Base-by-base conservation (phyloP, 2,113 vertebrate species). In the Lathamus discolor region DNA sequence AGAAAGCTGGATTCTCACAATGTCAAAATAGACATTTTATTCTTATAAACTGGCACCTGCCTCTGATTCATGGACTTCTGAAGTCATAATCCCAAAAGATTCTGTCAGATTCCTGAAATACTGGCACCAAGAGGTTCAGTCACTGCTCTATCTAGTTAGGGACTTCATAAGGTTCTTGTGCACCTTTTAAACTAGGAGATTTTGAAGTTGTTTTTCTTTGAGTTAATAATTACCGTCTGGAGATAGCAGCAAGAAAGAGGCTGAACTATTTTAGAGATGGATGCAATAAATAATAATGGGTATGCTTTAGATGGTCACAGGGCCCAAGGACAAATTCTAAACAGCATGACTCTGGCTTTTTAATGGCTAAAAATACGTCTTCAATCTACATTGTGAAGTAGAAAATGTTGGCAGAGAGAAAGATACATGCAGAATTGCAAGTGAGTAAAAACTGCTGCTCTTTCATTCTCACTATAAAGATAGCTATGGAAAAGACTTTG, bases 271-370 rank as follows among this genome's bases (percentile, higher is more conserved):
- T 88, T 44, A 51, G 27, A 93, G 77, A 64, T 44, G 29, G 5
- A 8, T 61, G 39, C 76, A 93, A 52, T 81, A 94, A 88, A 90
- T 75, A 92, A 80, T 57, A 73, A 69, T 57, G 29, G 35, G 5
- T 67, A 17, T 48, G 29, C 10, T 88, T 88, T 49, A 78, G 29
- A 44, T 67, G 25, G 20, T 78, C 88, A 78, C 18, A 16, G 83
- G 61, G 33, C 91, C 75, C 72, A 95, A 96, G 92, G 90, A 88
- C 79, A 79, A 84, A 74, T n/a, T 81, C 51, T 54, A 43, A 93
- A 61, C 22, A 81, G 39, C 64, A 43, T 68, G 68, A 55, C 59
- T 75, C 15, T 67, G 24, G 41, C 55, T 41, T 92, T 90, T 95
- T 86, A 86, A 75, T 72, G 83, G 55, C 88, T 88, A 80, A 88